Evolutionary conservation across 2,888 invertebrate species (phyloP), one percentile per base, ranked within the genome.

Genomic region (Mythimna albipuncta): DNA sequence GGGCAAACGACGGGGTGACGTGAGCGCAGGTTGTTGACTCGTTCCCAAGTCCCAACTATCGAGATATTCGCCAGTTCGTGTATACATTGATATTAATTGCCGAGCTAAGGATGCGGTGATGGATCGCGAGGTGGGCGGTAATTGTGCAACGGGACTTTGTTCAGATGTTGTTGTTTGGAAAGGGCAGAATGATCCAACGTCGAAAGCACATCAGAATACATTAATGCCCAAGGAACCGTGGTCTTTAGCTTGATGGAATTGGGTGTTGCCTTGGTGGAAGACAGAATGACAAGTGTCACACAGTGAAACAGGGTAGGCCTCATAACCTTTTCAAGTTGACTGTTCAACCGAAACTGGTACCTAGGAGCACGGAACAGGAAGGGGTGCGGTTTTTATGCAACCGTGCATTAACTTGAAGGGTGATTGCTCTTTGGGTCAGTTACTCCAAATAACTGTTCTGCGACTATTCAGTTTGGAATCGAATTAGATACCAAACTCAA

Each of bases 21-120:
- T 84, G 88, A 82, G 84, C 86, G 82, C 88, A 89, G 94, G 93
- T 94, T 93, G 92, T 93, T 93, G 93, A 93, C 94, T 91, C 89
- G 62, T 50, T 81, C 63, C 16, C 47, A 19, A 16, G 47, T 47
- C 47, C 67, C 80, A 69, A 74, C 82, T 61, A 83, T 71, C 77
- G 75, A 65, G 76, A 82, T 77, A 86, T 84, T 84, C 85, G 87
- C 85, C 76, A 77, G 68, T 16, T 50, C 19, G 50, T 54, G 59
- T 70, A 73, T 67, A 70, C 80, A 80, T 83, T 85, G 78, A 76
- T 83, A 80, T 83, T 81, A 85, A 82, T 82, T 81, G 78, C 74
- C 68, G 72, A 64, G 63, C 66, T 70, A 75, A 73, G 75, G 74
- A 64, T 70, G 38, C 71, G 72, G 67, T 74, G 77, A 85, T 79